Evolutionary conservation across 2,113 vertebrate species (phyloP), one percentile per base, ranked within the genome.

Genomic region (Hippopotamus amphibius): DNA sequence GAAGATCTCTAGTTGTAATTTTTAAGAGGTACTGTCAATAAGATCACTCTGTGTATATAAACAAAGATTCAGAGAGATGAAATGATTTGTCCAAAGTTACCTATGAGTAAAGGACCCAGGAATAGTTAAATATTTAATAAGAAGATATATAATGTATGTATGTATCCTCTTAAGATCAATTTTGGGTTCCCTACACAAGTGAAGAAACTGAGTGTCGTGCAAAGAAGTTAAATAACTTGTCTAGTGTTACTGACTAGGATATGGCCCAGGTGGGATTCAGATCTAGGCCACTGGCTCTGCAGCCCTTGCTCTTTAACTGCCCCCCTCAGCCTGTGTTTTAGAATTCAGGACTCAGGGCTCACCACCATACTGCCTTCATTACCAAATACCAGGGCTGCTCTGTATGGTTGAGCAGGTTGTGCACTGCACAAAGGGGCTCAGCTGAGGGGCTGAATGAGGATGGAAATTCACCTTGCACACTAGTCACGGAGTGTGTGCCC

Each of bases 1-100:
- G 5, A 59, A 28, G 14, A 48, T 68, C 15, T 83, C 85, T 59
- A 30, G 19, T 21, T 37, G 37, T 7, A 17, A 41, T 17, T 46
- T 87, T 46, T 28, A 79, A 37, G 76, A 93, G 46, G 26, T 16
- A 37, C 48, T 63, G 19, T 33, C 76, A 37, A 6, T 63, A 26
- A 59, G 76, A 72, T 24, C 41, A 12, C n/a, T 77, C 55, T 66
- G 66, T 19, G 41, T 80, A 7, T n/a, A 15, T 33, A 86, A 88
- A 69, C 11, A 55, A 85, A 92, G 41, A 95, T 14, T 21, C 83
- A 83, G 46, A 77, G 61, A 86, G 59, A 66, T 41, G 55, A 57
- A 82, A 87, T 10, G 26, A 26, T 84, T 88, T 59, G 30, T 46
- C 46, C 4, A 24, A 48, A 68, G 59, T 53, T 37, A 11, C 41